Evolutionary conservation across 2,113 vertebrate species (phyloP).

Genomic region (Dicentrarchus labrax): DNA sequence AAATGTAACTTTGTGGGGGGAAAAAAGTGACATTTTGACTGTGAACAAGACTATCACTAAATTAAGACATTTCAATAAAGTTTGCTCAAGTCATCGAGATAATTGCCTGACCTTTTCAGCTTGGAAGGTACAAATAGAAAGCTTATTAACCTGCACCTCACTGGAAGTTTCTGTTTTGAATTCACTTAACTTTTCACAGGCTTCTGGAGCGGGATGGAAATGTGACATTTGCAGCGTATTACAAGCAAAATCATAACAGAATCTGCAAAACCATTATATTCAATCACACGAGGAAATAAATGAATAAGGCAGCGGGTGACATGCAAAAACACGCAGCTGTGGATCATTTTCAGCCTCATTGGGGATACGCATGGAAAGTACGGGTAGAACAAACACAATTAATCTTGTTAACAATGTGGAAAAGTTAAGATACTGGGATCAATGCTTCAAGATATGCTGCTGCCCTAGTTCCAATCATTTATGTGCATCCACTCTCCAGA

Average conservation of each 20-base stretch:
- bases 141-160: constrained; percentile 25
- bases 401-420: background rate
- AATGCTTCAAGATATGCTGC: background rate
- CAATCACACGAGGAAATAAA: background rate
- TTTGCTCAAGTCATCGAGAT: background rate
- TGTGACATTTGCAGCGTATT: constrained; percentile 34
- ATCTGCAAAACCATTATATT: constrained; percentile 3
- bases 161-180: constrained; percentile 12
- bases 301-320: background rate
- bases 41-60: background rate
- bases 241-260: constrained; percentile 7
- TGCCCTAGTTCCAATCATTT: no score
- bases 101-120: constrained; percentile 34
- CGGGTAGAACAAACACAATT: background rate
- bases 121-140: constrained; percentile 9
- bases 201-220: constrained; percentile 20
- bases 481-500: background rate
- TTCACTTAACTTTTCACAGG: constrained; percentile 11
- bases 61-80: constrained; percentile 3
- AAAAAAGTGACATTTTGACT: background rate
- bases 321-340: background rate
- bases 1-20: background rate
- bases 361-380: background rate
- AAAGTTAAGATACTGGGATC: background rate
- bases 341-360: background rate